Evolutionary conservation across 2,888 invertebrate species (phyloP), one percentile per base, ranked within the genome.

Genomic region (Polia nebulosa): DNA sequence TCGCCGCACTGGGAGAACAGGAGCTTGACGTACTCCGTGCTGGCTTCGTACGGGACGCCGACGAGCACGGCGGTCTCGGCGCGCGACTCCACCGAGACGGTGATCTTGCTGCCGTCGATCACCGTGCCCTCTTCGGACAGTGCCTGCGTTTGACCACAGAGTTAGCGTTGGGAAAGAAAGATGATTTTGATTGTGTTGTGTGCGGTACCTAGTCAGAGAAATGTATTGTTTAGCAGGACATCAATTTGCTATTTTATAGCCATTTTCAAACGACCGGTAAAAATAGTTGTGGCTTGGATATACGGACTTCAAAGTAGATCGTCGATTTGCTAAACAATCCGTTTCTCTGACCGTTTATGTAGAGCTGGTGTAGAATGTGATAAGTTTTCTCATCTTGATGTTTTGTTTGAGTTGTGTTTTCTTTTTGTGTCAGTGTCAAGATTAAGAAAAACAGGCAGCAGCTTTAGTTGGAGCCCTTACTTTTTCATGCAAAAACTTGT

Each of bases 41-140:
- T 85, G 44, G 95, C 95, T 86, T 95, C 95, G 89, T 95, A 95
- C 3, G 95, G 95, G 82, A 95, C 95, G 72, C 95, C 95, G 65
- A 95, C 95, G 78, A 95, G 91, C 84, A 95, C 93, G n/a, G 95
- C 94, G 44, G 94, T 95, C 88, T 95, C 95, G 1, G 94, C 92
- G 82, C 94, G 93, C 2, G 93, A 93, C 91, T 95, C 95, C 85
- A 93, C 92, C 45, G 92, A 91, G 85, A 95, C 95, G 0, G 91
- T 77, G 83, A 95, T 92, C 60, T 87, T 71, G 82, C 77, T 85
- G 78, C 95, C 95, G 80, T 94, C 95, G 76, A 94, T 58, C 80
- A 90, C 85, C 53, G 90, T 84, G 83, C 95, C 95, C 63, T 94
- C 90, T 73, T 94, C 95, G 5, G 85, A n/a, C 88, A 95, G 89